Percentiles rank a stretch among this genome's conserved stretches.
Evolutionary conservation across 2,113 vertebrate species (phyloP).

Genomic region (Rhinichthys klamathensis): DNA sequence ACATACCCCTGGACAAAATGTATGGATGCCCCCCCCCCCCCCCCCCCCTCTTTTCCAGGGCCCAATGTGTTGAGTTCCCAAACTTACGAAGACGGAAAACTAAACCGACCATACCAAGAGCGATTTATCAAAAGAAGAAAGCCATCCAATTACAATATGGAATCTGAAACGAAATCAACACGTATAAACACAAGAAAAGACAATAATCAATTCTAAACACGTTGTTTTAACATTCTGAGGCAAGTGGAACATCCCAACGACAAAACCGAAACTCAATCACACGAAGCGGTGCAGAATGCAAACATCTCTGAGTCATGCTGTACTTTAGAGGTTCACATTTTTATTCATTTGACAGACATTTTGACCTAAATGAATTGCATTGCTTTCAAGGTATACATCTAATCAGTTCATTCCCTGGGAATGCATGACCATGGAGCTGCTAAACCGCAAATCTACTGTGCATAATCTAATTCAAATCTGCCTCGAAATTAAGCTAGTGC

Average conservation of each 20-base stretch:
- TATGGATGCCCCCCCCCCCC: background rate
- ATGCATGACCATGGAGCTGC: background rate
- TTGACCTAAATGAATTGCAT: too few relatives aligned
- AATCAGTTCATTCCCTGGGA: background rate
- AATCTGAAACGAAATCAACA: background rate
- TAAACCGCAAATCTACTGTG: background rate
- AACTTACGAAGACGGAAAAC: background rate
- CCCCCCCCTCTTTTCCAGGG: background rate
- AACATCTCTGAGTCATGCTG: too few relatives aligned
- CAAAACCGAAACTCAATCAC: background rate
- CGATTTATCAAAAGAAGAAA: constrained; percentile 12
- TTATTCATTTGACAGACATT: background rate
- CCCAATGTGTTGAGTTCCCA: background rate
- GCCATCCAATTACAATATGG: background rate
- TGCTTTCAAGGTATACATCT: background rate
- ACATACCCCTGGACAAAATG: background rate
- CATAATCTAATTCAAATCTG: background rate
- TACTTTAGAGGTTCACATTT: too few relatives aligned
- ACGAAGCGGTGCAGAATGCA: too few relatives aligned
- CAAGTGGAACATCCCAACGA: background rate
- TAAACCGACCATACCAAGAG: background rate
- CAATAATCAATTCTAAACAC: background rate
- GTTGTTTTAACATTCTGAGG: background rate
- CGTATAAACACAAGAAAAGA: constrained; percentile 2
- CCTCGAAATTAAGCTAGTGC: background rate